phyloP scores from a whole-genome alignment of 1,140 invertebrate genomes.

The Drosophila mojavensis region DNA sequence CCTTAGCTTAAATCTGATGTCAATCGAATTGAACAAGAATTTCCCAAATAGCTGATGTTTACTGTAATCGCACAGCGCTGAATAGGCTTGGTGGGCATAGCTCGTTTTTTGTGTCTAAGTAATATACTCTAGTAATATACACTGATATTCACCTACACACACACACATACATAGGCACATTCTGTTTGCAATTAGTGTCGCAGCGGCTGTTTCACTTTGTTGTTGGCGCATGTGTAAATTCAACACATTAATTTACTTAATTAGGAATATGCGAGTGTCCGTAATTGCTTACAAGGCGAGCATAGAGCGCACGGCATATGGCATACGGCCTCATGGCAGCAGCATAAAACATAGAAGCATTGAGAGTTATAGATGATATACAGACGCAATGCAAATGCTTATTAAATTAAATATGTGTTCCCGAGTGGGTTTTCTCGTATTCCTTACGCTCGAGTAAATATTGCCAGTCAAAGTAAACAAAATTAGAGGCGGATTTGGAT shows the following conservation, averaged over 20 bases:
- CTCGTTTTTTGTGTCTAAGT: slow-evolving; percentile 17
- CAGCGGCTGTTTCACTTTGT: slow-evolving; percentile 76
- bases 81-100: background rate
- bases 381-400: slow-evolving; percentile 64
- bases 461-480: background rate
- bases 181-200: slow-evolving; percentile 81
- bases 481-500: slow-evolving; percentile 1
- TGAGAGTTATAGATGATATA: slow-evolving; percentile 40
- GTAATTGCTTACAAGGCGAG: slow-evolving; percentile 74
- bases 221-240: slow-evolving; percentile 71
- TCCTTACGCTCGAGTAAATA: slow-evolving; percentile 55
- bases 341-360: slow-evolving; percentile 30
- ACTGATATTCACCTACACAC: slow-evolving; percentile 11
- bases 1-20: background rate
- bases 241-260: slow-evolving; percentile 78
- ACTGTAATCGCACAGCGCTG: slow-evolving; percentile 2
- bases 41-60: slow-evolving; percentile 13
- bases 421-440: slow-evolving; percentile 7
- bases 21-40: background rate
- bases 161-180: slow-evolving; percentile 28
- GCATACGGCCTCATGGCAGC: slow-evolving; percentile 3
- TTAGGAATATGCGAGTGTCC: slow-evolving; percentile 74
- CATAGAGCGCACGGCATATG: slow-evolving; percentile 56
- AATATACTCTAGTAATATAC: background rate
- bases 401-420: slow-evolving; percentile 78